Percentiles rank a stretch among this genome's conserved stretches.
Evolutionary conservation across 2,888 invertebrate genomes (phyloP).

Genomic region (Eucriotettix oculatus): DNA sequence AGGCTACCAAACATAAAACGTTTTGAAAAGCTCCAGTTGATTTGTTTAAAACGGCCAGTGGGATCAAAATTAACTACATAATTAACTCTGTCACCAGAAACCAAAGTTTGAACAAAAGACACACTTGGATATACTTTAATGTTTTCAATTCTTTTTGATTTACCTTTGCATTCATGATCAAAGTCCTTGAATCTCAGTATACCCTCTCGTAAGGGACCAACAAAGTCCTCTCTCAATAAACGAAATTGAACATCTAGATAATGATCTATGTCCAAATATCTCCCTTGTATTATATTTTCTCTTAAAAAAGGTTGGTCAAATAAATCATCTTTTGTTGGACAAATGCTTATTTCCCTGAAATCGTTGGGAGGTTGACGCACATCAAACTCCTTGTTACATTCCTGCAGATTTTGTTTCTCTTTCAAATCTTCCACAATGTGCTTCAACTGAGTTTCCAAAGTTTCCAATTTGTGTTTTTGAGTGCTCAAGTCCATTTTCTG

Average conservation of each 20-base stretch:
- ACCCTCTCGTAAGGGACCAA: slow-evolving; percentile 33
- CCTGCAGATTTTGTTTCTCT: neutral
- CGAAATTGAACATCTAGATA: slow-evolving; percentile 32
- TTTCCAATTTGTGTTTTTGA: neutral
- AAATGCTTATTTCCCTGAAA: slow-evolving; percentile 1
- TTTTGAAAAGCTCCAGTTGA: slow-evolving; percentile 33
- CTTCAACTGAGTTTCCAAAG: neutral
- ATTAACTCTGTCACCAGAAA: neutral
- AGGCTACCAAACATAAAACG: slow-evolving; percentile 55
- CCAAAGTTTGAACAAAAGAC: neutral
- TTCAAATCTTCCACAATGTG: neutral
- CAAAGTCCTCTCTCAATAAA: slow-evolving; percentile 29
- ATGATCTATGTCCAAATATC: slow-evolving; percentile 25
- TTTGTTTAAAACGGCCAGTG: slow-evolving; percentile 19
- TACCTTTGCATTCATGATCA: neutral
- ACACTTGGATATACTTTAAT: slow-evolving; percentile 3
- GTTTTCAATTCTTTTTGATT: neutral
- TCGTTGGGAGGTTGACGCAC: slow-evolving; percentile 1
- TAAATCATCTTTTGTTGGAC: slow-evolving; percentile 20
- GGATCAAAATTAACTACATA: slow-evolving; percentile 15
- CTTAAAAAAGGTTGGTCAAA: slow-evolving; percentile 22
- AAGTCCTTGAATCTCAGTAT: slow-evolving; percentile 30
- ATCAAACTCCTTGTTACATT: neutral
- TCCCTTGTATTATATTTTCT: slow-evolving; percentile 21
- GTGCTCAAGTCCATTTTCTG: neutral